phyloP scores from a whole-genome alignment of 2,113 vertebrate species.

The Cephalophus harveyi region DNA sequence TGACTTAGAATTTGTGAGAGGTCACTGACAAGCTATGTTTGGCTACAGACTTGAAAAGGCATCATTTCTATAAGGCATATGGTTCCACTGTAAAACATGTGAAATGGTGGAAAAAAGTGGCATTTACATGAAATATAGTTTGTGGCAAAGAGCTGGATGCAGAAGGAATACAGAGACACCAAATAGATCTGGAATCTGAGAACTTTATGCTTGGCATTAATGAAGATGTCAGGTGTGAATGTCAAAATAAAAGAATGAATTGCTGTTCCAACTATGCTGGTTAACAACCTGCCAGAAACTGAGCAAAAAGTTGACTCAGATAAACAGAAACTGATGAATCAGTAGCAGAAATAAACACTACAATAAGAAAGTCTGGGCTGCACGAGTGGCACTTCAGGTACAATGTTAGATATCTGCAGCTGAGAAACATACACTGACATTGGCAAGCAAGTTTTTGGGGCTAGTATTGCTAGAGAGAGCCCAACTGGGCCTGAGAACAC shows the following conservation, averaged over 20 bases:
- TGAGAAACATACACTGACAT: neutral
- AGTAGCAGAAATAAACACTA: conserved; percentile 68
- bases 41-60: conserved; percentile 43
- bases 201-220: conserved; percentile 59
- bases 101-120: conserved; percentile 45
- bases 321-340: conserved; percentile 67
- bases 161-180: conserved; percentile 52
- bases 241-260: conserved; percentile 71
- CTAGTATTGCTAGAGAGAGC: neutral
- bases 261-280: conserved; percentile 47
- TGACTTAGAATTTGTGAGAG: conserved; percentile 53
- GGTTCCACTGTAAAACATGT: conserved; percentile 39
- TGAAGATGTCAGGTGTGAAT: conserved; percentile 69
- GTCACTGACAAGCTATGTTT: conserved; percentile 57
- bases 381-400: conserved; percentile 34
- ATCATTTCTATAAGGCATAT: conserved; percentile 56
- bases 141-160: conserved; percentile 11
- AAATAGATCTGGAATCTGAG: conserved; percentile 36
- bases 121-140: conserved; percentile 57
- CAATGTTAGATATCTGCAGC: conserved; percentile 2
- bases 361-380: conserved; percentile 51
- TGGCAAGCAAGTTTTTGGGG: neutral
- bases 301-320: conserved; percentile 65
- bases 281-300: conserved; percentile 68
- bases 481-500: neutral